These are phyloP conservation scores for Pogonomyrmex californicus DNA, from an alignment of 1,140 invertebrate genomes.

Conservation along the genomic window DNA sequence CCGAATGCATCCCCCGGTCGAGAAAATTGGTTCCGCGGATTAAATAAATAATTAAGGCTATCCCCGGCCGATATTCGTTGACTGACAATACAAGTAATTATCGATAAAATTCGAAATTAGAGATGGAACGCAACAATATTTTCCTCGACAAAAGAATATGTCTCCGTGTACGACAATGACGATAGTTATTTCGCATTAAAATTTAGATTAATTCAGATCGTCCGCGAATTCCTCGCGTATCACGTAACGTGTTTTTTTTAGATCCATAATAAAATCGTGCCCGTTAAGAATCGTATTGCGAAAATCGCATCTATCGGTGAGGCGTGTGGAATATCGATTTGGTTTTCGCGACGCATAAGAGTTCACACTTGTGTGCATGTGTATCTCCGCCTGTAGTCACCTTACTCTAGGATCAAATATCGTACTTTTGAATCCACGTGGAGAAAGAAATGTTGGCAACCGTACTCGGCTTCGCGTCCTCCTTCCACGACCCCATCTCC, in stretches of 20 bases:
- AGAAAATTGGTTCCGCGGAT: conserved; percentile 34
- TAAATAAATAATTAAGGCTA: conserved; percentile 53
- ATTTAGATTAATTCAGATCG: background rate
- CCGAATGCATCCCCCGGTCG: conserved; percentile 29
- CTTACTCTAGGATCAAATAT: conserved; percentile 42
- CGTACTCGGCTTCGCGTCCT: conserved; percentile 30
- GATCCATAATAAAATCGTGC: background rate
- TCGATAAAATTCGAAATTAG: conserved; percentile 8
- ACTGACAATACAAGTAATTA: conserved; percentile 30
- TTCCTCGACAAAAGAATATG: background rate
- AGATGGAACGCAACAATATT: conserved; percentile 18
- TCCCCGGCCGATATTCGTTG: background rate
- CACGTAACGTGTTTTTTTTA: background rate
- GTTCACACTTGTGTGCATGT: background rate
- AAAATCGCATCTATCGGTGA: background rate
- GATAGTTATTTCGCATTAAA: background rate
- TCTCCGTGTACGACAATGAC: background rate
- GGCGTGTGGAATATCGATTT: conserved; percentile 12
- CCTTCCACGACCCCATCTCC: conserved; percentile 22
- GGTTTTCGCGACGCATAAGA: background rate
- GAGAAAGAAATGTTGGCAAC: conserved; percentile 51
- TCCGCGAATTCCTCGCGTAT: background rate
- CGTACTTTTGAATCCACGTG: conserved; percentile 43
- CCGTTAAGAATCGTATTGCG: background rate
- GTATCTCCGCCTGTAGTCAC: background rate